Base-by-base conservation (phyloP, 1,140 invertebrate genomes). In the Campoletis sonorensis region DNA sequence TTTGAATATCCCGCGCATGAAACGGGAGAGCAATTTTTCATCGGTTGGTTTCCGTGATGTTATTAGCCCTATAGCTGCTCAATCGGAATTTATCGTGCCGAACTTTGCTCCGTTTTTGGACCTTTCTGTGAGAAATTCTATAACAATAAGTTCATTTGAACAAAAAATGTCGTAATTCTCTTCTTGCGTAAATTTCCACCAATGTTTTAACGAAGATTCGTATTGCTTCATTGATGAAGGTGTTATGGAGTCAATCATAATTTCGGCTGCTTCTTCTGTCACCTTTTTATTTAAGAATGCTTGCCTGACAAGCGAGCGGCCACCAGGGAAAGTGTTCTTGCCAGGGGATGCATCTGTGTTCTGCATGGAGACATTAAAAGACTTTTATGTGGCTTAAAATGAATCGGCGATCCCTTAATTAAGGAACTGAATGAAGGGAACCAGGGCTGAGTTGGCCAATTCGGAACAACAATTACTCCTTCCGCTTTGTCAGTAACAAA, bases 361-460 rank as follows among this genome's bases (percentile, higher is more conserved):
- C 86, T 7, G 86, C n/a, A 83, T n/a, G 13, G 86, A 88, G 86
- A 86, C 77, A 88, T 86, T 82, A 85, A 84, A 26, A 86, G 26
- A n/a, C 49, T 26, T 27, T 67, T 73, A 83, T n/a, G 79, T 68
- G 18, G 71, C 10, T 18, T 49, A 51, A 51, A 51, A 51, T 7
- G 4, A 51, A 51, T 51, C 15, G 49, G 49, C 15, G 49, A 13
- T 10, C 49, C 49, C 49, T 13, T 51, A 13, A 51, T 4, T 13
- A 51, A 51, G 13, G 49, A 51, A 4, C 15, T 4, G 10, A 51
- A 51, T 3, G 1, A 4, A 18, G 49, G 49, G 15, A 16, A 51
- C 49, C 49, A 51, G 15, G 49, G 15, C 49, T 4, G 49, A 2
- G 49, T 51, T 10, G 49, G 49, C 49, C 18, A 51, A 13, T 51